Evolutionary conservation across 2,888 invertebrate species (phyloP).

Genomic region (Drosophila nr. medialis): DNA sequence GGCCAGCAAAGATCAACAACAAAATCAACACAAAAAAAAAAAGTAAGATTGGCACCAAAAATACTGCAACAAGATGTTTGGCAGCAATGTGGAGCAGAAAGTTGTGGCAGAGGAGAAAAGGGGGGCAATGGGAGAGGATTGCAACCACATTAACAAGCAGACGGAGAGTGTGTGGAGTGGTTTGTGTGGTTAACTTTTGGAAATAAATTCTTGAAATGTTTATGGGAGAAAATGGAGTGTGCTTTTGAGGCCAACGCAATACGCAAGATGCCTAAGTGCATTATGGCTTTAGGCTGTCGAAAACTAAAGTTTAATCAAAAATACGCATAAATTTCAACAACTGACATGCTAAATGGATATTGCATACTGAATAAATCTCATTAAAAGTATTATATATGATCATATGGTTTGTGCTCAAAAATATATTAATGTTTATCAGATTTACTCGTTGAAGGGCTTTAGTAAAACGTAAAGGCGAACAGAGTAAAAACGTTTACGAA

Average conservation of each 20-base stretch:
- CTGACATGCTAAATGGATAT: not conserved
- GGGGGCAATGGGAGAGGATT: not conserved
- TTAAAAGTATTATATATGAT: not conserved
- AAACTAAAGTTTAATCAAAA: conserved; percentile 3
- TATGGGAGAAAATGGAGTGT: conserved; percentile 43
- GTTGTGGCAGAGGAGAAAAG: not conserved
- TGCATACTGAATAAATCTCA: not conserved
- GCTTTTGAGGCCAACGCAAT: conserved; percentile 18
- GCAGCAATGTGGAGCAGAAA: conserved; percentile 45
- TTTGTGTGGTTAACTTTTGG: conserved; percentile 27
- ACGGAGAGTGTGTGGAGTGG: conserved; percentile 13
- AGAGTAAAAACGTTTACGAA: not conserved
- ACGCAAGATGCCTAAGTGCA: conserved; percentile 29
- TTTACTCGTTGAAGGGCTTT: not conserved
- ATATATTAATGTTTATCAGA: not conserved
- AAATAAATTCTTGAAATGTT: conserved; percentile 43
- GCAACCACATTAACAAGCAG: conserved; percentile 32
- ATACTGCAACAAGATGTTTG: conserved; percentile 57
- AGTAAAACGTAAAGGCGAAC: not conserved
- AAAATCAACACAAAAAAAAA: conserved; percentile 19
- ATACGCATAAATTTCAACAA: not conserved
- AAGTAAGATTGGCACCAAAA: conserved; percentile 61
- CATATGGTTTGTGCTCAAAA: not conserved
- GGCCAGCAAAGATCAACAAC: conserved; percentile 21
- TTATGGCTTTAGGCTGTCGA: not conserved